Base-by-base conservation (phyloP, 2,113 vertebrate genomes). In the Cygnus atratus region DNA sequence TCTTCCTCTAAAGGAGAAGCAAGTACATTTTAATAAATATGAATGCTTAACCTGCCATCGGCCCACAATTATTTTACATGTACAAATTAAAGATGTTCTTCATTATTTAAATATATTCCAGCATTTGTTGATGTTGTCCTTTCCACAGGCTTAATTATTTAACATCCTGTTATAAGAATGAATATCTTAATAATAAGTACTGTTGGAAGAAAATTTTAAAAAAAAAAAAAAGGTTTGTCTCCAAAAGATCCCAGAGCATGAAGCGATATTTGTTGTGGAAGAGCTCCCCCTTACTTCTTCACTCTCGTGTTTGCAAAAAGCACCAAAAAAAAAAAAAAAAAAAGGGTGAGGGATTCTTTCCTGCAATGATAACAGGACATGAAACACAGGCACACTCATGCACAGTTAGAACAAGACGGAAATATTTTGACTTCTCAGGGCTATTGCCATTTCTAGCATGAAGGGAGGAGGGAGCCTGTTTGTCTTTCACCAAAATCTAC, bases 281-380 rank as follows among this genome's bases (percentile, higher is more conserved):
- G 95, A 98, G 98, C 98, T 98, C 98, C 98, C 98, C 98, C 98
- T 98, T 97, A 98, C 98, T 98, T 97, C 98, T 93, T 97, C 82
- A 91, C 44, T 91, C 96, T 96, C 92, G 41, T 61, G 91, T 96
- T 96, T 96, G 58, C 92, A n/a, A 80, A 95, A 95, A 93, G 93
- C 93, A 92, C 89, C 84, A 95, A 70, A 82, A 95, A 50, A 50
- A 50, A 58, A 80, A 94, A 43, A 57, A 82, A 43, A n/a, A 93
- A 82, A 29, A 75, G 16, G 67, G 90, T 39, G 25, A 37, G 83
- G 52, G 66, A 87, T 88, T 92, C 66, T 86, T 91, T 85, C 55
- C 90, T 91, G 77, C 74, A 94, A 11, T 12, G 43, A 68, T 81
- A 95, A 87, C 82, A 92, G 73, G 72, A 93, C 82, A 48, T 35